Base-by-base conservation (phyloP, 2,888 invertebrate genomes). In the Agonopterix alstromeriana region DNA sequence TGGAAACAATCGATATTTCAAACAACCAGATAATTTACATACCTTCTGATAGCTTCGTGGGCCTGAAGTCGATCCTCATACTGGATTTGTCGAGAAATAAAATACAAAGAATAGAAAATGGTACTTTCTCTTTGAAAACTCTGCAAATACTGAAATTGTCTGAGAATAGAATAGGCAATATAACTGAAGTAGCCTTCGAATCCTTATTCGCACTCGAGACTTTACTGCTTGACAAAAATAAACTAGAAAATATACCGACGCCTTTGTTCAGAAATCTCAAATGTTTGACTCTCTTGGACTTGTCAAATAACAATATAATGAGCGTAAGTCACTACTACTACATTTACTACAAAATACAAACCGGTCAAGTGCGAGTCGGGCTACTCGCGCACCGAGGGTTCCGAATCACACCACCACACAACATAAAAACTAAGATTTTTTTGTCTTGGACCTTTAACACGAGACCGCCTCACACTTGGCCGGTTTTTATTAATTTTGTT, bases 41-140 rank as follows among this genome's bases (percentile, higher is more conserved):
- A 44, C 91, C 92, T 0, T 88, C 90, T 17, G 87, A 85, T 14
- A 70, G 91, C 17, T 92, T 94, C 50, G 67, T 85, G 0, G 90
- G 90, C 3, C 79, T 93, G 27, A 74, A 79, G 8, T 85, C 89
- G 2, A 72, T 95, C 11, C 90, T 91, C 60, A 93, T 93, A 65
- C 77, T 95, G 50, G 94, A 95, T 77, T 75, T 95, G 12, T 92
- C 93, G 3, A 91, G 90, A 51, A 95, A 95, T 73, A 86, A 88
- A 62, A 82, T 95, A 55, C 89, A 90, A 46, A 80, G 76, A 10
- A 78, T 95, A 43, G 90, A 91, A 51, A 90, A 90, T 42, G 85
- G 85, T 46, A 81, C 91, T 1, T 92, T 94, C 61, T 84, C 90
- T 45, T 73, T 94, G 45, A 79, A 70, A 47, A 85, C 85, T 36